phyloP scores from a whole-genome alignment of 2,113 vertebrate species.

The Vimba vimba region DNA sequence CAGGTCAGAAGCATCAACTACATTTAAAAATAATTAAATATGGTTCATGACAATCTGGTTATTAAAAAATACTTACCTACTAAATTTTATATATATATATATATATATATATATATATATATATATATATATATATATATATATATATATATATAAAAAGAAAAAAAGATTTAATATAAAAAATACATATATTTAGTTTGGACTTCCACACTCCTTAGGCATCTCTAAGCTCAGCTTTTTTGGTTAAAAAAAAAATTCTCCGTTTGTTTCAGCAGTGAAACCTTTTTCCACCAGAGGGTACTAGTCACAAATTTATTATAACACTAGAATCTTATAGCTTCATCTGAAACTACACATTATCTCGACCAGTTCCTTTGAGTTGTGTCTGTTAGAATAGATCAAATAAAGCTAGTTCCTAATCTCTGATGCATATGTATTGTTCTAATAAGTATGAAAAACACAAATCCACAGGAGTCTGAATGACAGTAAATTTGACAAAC shows the following conservation, averaged over 20 bases:
- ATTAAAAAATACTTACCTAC: background rate
- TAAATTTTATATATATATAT: too few relatives aligned
- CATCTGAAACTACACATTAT: background rate
- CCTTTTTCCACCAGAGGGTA: constrained; percentile 55
- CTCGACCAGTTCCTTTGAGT: background rate
- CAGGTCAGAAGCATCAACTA: background rate
- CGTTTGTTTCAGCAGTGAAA: background rate
- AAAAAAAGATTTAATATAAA: too few relatives aligned
- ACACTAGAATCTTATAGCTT: background rate
- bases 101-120: too few relatives aligned
- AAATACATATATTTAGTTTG: background rate
- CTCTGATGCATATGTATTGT: background rate
- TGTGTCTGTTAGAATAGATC: background rate
- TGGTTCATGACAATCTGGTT: background rate
- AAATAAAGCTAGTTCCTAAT: background rate
- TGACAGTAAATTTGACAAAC: background rate
- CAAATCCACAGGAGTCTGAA: background rate
- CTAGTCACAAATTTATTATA: background rate
- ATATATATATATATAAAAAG: too few relatives aligned
- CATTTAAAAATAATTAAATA: background rate
- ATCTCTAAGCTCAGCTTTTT: background rate
- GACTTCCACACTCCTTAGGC: too few relatives aligned
- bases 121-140: too few relatives aligned
- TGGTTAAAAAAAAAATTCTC: background rate
- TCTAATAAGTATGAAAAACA: background rate